Base-by-base conservation (phyloP, 2,888 invertebrate species). In the Euplagia quadripunctaria region DNA sequence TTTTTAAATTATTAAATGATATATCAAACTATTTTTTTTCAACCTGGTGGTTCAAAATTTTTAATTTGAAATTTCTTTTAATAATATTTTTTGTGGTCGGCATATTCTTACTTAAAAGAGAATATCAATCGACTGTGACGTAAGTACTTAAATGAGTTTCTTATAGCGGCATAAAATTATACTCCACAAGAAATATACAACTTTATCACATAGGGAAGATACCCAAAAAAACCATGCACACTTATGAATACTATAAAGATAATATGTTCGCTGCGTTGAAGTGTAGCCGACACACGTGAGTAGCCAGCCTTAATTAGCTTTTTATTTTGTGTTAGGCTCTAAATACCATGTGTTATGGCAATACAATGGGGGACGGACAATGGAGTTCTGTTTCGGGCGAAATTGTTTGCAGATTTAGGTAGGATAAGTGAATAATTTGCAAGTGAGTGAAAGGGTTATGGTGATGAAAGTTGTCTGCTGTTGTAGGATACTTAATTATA, bases 311-410 rank as follows among this genome's bases (percentile, higher is more conserved):
- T 86, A 87, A 87, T 88, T 87, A 82, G 64, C 83, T 88, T 88
- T 88, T 87, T 88, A 85, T 86, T 79, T 74, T 68, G 72, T 83
- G 87, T 83, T 82, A 80, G 83, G 88, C 86, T 88, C 88, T 86
- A 86, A 65, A 86, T 86, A 77, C 77, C 73, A 65, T 75, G 64
- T 72, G 69, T 69, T 71, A 51, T 68, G 72, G 71, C 20, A 69
- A 72, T 14, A 80, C 80, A 72, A 68, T 68, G 61, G 42, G 64
- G 64, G 46, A 12, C 51, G 17, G 42, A 73, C 68, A 73, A 66
- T 65, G 73, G n/a, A 64, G 17, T 55, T 66, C 17, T 63, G 70
- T 65, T 55, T 65, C 12, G 58, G 72, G 17, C 42, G 31, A 41
- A 67, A 63, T 67, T 61, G 58, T 65, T 66, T 64, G 46, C 31